Evolutionary conservation across 1,140 invertebrate species (phyloP), one percentile per base, ranked within the genome.

Genomic region (Aphidius ervi): DNA sequence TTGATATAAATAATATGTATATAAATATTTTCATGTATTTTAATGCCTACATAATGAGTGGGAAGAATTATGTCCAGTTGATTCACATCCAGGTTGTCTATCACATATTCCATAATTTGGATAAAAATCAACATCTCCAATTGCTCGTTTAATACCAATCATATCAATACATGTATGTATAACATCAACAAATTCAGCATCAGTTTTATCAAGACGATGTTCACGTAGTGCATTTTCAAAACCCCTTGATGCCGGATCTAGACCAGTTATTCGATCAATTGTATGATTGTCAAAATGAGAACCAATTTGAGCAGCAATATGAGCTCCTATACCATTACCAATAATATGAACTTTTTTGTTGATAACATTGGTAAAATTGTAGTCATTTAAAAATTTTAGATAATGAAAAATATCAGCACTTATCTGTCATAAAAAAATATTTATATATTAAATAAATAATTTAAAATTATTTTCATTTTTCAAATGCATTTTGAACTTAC

Each of bases 311-410:
- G 90, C 90, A 1, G 88, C 85, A 16, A 93, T 86, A 67, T 95
- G 92, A 0, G 90, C 87, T 0, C 93, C 93, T 6, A 95, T 77
- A 64, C 91, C 93, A 77, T 94, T 92, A 0, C 92, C 93, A 57
- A 94, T 84, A 9, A 94, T 70, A 69, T 94, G 89, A 60, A 91
- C 82, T 48, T 83, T 74, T 31, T 31, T 31, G 4, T 31, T 31
- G 2, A 31, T 31, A 3, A 31, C 4, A 31, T 31, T 31, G 23
- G n/a, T n/a, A n/a, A n/a, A n/a, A n/a, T n/a, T 31, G 2, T 31
- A 2, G 0, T 2, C 1, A 31, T 31, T 31, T 31, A 31, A 31
- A 31, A 31, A 31, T 31, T 31, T 4, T 1, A 31, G 4, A 31
- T 31, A 31, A 31, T 3, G 0, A 31, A 31, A n/a, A n/a, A n/a